Base-by-base conservation (phyloP, 2,888 invertebrate species). In the Mimumesa dahlbomi region DNA sequence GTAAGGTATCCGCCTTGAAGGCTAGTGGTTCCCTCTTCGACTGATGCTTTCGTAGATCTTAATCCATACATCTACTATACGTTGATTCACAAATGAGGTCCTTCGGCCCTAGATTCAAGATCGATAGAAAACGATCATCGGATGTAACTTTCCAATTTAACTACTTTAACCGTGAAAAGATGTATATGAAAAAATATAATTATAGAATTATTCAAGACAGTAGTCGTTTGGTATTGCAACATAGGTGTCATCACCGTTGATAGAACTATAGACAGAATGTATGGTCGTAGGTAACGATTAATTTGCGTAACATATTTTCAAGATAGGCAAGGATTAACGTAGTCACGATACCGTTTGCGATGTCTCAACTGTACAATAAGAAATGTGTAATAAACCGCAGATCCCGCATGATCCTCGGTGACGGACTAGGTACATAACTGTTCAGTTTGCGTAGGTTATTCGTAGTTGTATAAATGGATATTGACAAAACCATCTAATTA, bases 401-500 rank as follows among this genome's bases (percentile, higher is more conserved):
- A 9, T 29, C n/a, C 34, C 3, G 34, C 34, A 34, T n/a, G 34
- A 34, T n/a, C 29, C 13, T 21, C 40, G 18, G 13, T 40, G 14
- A 3, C 25, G 9, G 25, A 18, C 29, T 1, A 16, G n/a, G n/a
- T n/a, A n/a, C 42, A 31, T 49, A 58, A 54, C 54, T 16, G 43
- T 59, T 46, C 38, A n/a, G 14, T 25, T n/a, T 42, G 67, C 71
- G 63, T 61, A 52, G 67, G 61, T 38, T 67, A 57, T 46, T 53
- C 56, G 22, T 36, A 40, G 52, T 18, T 19, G 56, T 54, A 58
- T 29, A 54, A 75, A 65, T 66, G 63, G 54, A 43, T 52, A 59
- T 77, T 75, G 68, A 77, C 68, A 71, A 68, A 77, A 68, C 75
- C 68, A 48, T 75, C 68, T 75, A 75, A 75, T 77, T 78, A 78